Conservation (phyloP, 2,888 invertebrate genomes). For the Dicyrtomina minuta region DNA sequence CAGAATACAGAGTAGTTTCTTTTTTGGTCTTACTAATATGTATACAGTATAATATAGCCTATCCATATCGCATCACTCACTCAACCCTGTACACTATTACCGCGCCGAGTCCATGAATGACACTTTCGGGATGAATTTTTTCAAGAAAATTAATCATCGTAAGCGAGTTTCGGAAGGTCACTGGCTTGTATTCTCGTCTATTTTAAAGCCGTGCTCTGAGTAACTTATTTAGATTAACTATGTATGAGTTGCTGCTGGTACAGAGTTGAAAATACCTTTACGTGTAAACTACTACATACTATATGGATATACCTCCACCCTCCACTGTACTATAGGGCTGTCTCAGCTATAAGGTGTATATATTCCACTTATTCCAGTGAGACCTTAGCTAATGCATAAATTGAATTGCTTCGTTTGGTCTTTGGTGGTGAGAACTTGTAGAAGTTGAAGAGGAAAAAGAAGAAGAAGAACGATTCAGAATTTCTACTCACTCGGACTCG, state of each 20-base stretch:
- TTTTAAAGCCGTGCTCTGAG: background rate
- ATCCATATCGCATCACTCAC: constrained; percentile 18
- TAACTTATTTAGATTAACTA: background rate
- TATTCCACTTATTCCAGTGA: background rate
- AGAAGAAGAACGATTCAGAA: constrained; percentile 3
- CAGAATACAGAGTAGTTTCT: too few species aligned
- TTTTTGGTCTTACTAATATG: too few species aligned
- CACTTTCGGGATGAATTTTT: constrained; percentile 31
- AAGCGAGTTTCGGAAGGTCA: constrained; percentile 17
- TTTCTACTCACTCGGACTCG: constrained; percentile 14
- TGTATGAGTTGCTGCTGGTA: background rate
- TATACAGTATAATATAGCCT: too few species aligned
- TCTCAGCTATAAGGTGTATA: background rate
- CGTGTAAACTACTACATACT: too few species aligned
- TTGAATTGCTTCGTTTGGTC: constrained; percentile 17
- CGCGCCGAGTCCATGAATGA: constrained; percentile 26
- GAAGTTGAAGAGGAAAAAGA: background rate
- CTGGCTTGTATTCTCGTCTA: background rate
- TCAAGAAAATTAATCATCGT: constrained; percentile 29
- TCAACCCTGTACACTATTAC: constrained; percentile 9
- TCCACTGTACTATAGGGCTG: background rate
- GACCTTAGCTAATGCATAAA: constrained; percentile 28
- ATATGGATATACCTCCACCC: too few species aligned
- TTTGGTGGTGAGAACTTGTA: background rate
- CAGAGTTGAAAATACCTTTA: background rate